Percentiles rank a stretch among this genome's conserved stretches.
phyloP scores from a whole-genome alignment of 2,113 vertebrate genomes.

The Gnathonemus longibarbis region DNA sequence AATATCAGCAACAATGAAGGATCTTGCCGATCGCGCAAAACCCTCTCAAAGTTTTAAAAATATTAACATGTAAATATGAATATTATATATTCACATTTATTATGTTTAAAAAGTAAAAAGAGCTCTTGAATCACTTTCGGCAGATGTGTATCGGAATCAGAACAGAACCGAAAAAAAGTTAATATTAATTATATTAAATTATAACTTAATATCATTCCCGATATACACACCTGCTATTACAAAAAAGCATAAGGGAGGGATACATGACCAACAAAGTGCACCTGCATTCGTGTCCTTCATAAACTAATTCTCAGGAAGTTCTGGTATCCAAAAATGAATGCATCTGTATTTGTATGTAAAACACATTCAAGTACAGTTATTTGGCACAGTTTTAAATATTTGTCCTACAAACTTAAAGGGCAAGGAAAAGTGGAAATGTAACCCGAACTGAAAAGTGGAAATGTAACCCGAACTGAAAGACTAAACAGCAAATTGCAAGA shows the following conservation, averaged over 20 bases:
- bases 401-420: not conserved
- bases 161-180: no score
- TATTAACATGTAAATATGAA: no score
- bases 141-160: no score
- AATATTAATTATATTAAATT: no score
- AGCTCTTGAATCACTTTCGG: no score
- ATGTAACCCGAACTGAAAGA: not conserved
- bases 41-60: no score
- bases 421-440: not conserved
- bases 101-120: no score
- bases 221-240: not conserved
- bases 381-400: not conserved
- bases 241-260: not conserved
- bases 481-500: not conserved
- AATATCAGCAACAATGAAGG: no score
- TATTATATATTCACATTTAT: no score
- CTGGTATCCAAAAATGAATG: not conserved
- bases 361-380: not conserved
- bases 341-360: not conserved
- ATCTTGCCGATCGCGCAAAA: no score
- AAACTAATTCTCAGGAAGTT: not conserved
- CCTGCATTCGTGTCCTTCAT: not conserved
- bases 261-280: not conserved
- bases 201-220: not conserved
- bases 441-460: not conserved